These are phyloP conservation scores for Drosophila baimaii DNA, from an alignment of 1,140 invertebrate species.

Conservation along the genomic window DNA sequence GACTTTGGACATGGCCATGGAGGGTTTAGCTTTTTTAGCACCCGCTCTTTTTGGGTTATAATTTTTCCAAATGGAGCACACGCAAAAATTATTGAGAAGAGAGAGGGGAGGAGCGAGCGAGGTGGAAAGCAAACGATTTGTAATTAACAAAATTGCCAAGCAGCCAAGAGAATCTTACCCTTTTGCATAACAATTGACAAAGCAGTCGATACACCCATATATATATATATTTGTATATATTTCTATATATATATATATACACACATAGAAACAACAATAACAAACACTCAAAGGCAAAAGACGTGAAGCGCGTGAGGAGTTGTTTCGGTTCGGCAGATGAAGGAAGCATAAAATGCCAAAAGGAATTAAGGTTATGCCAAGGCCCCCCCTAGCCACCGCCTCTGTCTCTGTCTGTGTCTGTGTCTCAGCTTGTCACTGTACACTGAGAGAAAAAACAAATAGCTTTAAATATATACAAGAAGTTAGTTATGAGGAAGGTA, in stretches of 20 bases:
- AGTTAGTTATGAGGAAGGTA: too few species aligned
- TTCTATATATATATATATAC: constrained; percentile 9
- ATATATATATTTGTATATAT: constrained; percentile 26
- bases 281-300: constrained; percentile 79
- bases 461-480: not conserved
- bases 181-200: constrained; percentile 72
- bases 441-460: not conserved
- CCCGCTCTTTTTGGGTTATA: constrained; percentile 6
- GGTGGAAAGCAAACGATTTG: constrained; percentile 80
- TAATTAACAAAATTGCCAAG: constrained; percentile 84
- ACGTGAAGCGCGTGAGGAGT: constrained; percentile 30
- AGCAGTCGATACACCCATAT: constrained; percentile 69
- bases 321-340: constrained; percentile 18
- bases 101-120: too few species aligned
- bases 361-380: constrained; percentile 70
- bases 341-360: constrained; percentile 77
- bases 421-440: not conserved
- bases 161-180: constrained; percentile 31
- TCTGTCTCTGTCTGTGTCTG: not conserved
- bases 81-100: not conserved
- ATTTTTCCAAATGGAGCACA: constrained; percentile 4
- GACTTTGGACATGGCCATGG: constrained; percentile 4
- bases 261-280: constrained; percentile 57
- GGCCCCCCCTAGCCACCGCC: constrained; percentile 2
- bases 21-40: constrained; percentile 2